Conservation (phyloP, 2,888 invertebrate genomes). For the Ornithoptera alexandrae region DNA sequence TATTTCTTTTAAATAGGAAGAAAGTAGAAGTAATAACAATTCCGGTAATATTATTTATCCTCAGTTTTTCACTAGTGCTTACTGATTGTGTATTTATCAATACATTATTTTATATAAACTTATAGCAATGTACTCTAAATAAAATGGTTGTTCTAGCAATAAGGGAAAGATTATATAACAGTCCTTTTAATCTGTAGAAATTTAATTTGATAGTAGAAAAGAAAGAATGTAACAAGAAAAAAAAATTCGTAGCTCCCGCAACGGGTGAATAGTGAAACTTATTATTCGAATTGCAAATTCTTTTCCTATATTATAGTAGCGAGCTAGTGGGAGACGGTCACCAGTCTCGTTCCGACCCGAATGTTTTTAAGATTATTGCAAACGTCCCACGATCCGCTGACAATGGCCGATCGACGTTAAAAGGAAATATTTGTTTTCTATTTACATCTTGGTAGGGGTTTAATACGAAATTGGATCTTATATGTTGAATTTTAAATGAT, state of each 20-base stretch:
- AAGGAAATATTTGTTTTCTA: conserved; percentile 57
- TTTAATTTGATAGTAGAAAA: neutral
- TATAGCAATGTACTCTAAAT: too few relatives aligned
- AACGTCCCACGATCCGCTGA: conserved; percentile 59
- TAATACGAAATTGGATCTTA: neutral
- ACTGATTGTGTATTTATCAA: too few relatives aligned
- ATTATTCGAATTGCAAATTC: conserved; percentile 56
- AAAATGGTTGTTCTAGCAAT: too few relatives aligned
- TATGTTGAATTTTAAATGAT: neutral
- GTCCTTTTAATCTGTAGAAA: neutral
- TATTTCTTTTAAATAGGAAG: too few relatives aligned
- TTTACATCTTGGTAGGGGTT: conserved; percentile 31
- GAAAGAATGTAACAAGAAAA: neutral
- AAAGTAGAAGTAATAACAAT: too few relatives aligned
- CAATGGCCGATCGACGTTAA: conserved; percentile 57
- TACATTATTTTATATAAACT: too few relatives aligned
- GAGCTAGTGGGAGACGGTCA: conserved; percentile 28
- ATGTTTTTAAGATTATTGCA: conserved; percentile 70
- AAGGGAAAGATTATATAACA: too few relatives aligned
- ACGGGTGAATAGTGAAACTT: conserved; percentile 42
- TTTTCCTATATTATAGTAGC: conserved; percentile 46
- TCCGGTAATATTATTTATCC: too few relatives aligned
- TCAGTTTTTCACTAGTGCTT: too few relatives aligned
- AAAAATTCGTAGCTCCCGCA: conserved; percentile 29
- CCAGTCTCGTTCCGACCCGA: conserved; percentile 49